A percentile compares a stretch with the other conserved stretches of the same genome.
Conservation (phyloP, 2,888 invertebrate genomes). For the Podotricha telesiphe region DNA sequence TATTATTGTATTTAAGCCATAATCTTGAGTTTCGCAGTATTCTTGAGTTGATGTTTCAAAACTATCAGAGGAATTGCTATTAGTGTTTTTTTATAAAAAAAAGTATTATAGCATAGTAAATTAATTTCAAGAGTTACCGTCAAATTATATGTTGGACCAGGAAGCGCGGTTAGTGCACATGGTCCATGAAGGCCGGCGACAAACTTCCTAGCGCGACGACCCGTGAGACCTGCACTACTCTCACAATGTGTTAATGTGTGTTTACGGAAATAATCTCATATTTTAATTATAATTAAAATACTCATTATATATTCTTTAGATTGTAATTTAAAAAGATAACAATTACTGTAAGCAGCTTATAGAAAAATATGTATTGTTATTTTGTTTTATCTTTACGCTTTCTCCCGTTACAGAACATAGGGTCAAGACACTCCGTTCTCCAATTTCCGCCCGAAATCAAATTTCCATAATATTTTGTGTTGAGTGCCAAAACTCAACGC, state of each 20-base stretch:
- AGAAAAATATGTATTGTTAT: not conserved
- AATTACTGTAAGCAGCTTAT: not conserved
- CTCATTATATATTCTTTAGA: not conserved
- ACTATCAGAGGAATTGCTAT: too few relatives aligned
- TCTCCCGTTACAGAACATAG: too few relatives aligned
- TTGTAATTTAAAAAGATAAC: not conserved
- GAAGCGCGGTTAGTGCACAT: constrained; percentile 70
- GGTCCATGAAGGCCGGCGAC: constrained; percentile 71
- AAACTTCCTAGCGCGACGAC: constrained; percentile 63
- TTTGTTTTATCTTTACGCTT: too few relatives aligned
- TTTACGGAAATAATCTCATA: not conserved
- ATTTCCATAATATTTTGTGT: too few relatives aligned
- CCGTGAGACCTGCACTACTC: constrained; percentile 45
- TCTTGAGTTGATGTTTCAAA: too few relatives aligned
- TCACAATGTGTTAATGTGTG: constrained; percentile 33
- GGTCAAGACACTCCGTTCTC: too few relatives aligned
- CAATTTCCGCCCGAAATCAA: too few relatives aligned
- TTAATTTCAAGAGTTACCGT: not conserved
- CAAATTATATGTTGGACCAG: constrained; percentile 53
- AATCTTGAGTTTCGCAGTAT: too few relatives aligned
- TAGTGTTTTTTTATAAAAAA: too few relatives aligned
- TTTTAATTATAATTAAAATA: constrained; percentile 14
- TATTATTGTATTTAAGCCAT: too few relatives aligned
- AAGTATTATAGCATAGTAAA: not conserved
- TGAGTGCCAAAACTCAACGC: too few relatives aligned